phyloP scores from a whole-genome alignment of 2,113 vertebrate species.

The Castor canadensis region DNA sequence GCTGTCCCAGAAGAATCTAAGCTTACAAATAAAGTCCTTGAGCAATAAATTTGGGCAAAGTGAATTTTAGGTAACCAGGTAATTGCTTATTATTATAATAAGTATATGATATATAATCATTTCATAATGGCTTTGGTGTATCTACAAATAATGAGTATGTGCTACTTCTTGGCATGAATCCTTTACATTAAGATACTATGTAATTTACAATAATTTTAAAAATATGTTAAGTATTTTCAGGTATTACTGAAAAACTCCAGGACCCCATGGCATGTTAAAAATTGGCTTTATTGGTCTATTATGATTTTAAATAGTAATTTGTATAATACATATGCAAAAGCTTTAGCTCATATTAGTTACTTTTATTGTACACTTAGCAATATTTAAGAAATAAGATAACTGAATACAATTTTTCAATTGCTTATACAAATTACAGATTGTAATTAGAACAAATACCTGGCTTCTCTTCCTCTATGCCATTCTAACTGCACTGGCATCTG shows the following conservation, averaged over 20 bases:
- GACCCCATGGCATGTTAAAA: not conserved
- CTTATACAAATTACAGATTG: not conserved
- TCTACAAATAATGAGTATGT: not conserved
- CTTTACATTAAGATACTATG: not conserved
- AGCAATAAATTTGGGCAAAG: not conserved
- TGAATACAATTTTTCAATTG: not conserved
- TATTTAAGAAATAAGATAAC: not conserved
- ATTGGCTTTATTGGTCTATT: not conserved
- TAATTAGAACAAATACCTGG: no score
- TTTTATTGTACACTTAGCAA: not conserved
- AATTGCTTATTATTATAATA: not conserved
- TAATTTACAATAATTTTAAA: not conserved
- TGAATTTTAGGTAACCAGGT: not conserved
- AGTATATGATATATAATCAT: not conserved
- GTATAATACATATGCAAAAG: not conserved
- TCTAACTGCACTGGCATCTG: not conserved
- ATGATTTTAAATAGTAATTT: not conserved
- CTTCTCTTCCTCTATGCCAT: not conserved
- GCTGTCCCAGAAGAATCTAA: not conserved
- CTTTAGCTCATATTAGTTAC: not conserved
- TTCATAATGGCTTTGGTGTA: not conserved
- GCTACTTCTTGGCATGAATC: not conserved
- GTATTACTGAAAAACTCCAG: not conserved
- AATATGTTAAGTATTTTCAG: not conserved
- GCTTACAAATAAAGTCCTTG: not conserved